Evolutionary conservation across 1,140 invertebrate genomes (phyloP), one percentile per base, ranked within the genome.

Genomic region (Nebria ingens): DNA sequence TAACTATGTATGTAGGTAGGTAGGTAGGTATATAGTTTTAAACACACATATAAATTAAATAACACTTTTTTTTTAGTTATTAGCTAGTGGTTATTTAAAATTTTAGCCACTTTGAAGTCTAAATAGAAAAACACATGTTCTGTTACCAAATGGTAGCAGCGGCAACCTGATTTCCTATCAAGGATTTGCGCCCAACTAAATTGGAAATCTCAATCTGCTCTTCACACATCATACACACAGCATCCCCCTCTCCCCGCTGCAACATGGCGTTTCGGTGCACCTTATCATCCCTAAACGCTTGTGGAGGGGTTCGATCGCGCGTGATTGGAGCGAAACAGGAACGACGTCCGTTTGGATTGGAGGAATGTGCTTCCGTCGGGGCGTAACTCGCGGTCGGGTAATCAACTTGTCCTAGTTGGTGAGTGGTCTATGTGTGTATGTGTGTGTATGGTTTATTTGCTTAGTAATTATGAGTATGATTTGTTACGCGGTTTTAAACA

Each of bases 391-490:
- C 29, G 45, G 55, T 51, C 22, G 34, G 62, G 64, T 67, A 62
- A 64, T 23, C 53, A 21, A 23, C 23, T 13, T 21, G 45, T 29
- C 40, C 38, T 22, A 34, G 25, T 9, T 19, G n/a, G 55, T 15
- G 58, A 61, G 60, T 38, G 63, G 58, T 64, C 50, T 21, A 51
- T 58, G 56, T 65, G 62, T 64, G 63, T 56, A 60, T 50, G 57
- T 55, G 57, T 19, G 34, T 58, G 55, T 49, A 55, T 59, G 55
- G 52, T 63, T 58, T 68, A 66, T 70, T 69, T 69, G 68, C 65
- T 66, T 67, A 65, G 67, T 67, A 70, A 70, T 70, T 70, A 70
- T 68, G 68, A 69, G 69, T 70, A 70, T 70, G 68, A 69, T 70
- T 70, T 69, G 59, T 58, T 61, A 59, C 61, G 58, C 61, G 45